Conservation (phyloP, 2,888 invertebrate species). For the Cheilosia vernalis region DNA sequence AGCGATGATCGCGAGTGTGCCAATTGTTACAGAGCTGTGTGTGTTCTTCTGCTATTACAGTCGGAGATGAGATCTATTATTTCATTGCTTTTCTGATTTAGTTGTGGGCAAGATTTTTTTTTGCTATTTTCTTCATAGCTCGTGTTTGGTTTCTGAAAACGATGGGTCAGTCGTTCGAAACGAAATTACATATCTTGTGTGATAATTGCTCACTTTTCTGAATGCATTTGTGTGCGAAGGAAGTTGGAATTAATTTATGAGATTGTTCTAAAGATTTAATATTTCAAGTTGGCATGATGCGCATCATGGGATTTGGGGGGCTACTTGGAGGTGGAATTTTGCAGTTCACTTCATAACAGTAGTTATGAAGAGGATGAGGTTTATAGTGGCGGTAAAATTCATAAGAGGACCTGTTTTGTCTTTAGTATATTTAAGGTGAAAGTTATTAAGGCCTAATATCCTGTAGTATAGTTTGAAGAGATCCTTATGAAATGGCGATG, state of each 20-base stretch:
- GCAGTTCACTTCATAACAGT: too few species aligned
- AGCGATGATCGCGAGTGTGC: slow-evolving; percentile 46
- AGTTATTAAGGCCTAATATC: too few species aligned
- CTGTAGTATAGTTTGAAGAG: too few species aligned
- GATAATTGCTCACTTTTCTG: slow-evolving; percentile 58
- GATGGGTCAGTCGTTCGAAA: slow-evolving; percentile 20
- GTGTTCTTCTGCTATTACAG: slow-evolving; percentile 3
- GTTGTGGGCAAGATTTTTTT: slow-evolving; percentile 30
- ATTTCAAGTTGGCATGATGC: slow-evolving; percentile 19
- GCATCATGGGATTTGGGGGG: neutral
- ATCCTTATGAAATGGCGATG: too few species aligned
- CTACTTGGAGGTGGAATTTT: neutral
- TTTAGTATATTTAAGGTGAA: too few species aligned
- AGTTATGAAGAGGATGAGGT: too few species aligned
- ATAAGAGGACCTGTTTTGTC: too few species aligned
- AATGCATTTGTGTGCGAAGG: slow-evolving; percentile 54
- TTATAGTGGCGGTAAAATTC: too few species aligned
- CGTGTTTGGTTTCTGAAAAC: slow-evolving; percentile 30
- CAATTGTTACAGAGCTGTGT: slow-evolving; percentile 37
- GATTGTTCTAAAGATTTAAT: slow-evolving; percentile 36
- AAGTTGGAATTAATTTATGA: slow-evolving; percentile 65
- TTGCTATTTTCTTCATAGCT: slow-evolving; percentile 5
- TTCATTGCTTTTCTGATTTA: slow-evolving; percentile 32
- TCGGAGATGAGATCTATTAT: slow-evolving; percentile 22
- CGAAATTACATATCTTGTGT: too few species aligned